Evolutionary conservation across 1,140 invertebrate genomes (phyloP).

Genomic region (Drosophila bipectinata): DNA sequence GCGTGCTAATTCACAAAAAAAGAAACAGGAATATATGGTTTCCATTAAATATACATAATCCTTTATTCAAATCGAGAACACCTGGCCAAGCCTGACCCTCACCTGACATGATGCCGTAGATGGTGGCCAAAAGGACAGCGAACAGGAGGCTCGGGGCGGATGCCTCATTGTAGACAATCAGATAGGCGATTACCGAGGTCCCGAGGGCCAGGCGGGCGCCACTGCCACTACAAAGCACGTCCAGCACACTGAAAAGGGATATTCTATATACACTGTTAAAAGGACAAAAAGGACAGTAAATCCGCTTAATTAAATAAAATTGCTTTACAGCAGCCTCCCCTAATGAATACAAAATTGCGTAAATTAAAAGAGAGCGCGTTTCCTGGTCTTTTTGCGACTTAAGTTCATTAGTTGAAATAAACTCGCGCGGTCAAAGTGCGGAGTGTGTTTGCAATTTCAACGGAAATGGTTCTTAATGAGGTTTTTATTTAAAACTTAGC

Average conservation of each 20-base stretch:
- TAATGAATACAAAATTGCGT: slow-evolving; percentile 42
- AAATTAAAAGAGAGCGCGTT: slow-evolving; percentile 2
- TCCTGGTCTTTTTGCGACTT: not conserved
- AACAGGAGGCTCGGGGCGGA: slow-evolving; percentile 64
- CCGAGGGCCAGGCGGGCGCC: slow-evolving; percentile 78
- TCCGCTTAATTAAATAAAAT: slow-evolving; percentile 27
- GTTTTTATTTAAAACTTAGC: not conserved
- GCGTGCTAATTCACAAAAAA: slow-evolving; percentile 41
- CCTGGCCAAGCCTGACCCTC: not conserved
- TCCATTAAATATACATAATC: not conserved
- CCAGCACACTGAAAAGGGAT: slow-evolving; percentile 60
- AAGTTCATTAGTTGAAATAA: not conserved
- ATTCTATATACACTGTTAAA: not conserved
- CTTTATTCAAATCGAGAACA: not conserved
- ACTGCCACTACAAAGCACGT: slow-evolving; percentile 71
- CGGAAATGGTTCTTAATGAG: not conserved
- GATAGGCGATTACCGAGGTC: slow-evolving; percentile 66
- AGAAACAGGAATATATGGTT: not conserved
- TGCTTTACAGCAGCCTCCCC: slow-evolving; percentile 2
- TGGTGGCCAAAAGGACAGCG: slow-evolving; percentile 65
- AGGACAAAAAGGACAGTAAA: slow-evolving; percentile 3
- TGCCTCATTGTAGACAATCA: slow-evolving; percentile 81
- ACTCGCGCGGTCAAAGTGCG: not conserved
- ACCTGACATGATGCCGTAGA: slow-evolving; percentile 75
- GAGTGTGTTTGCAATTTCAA: slow-evolving; percentile 7